Conservation (phyloP, 2,113 vertebrate species). For the Cyrtonyx montezumae region DNA sequence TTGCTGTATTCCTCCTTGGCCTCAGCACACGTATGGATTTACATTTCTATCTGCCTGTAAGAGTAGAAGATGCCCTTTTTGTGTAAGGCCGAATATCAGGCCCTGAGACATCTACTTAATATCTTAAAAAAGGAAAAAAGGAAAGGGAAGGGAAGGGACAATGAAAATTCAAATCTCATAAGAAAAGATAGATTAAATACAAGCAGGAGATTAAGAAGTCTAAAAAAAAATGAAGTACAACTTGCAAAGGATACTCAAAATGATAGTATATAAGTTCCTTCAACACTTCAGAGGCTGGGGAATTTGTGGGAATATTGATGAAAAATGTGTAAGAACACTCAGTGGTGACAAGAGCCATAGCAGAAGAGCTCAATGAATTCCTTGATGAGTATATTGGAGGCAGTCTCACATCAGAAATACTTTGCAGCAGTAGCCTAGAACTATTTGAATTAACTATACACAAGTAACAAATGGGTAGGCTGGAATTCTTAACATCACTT, state of each 20-base stretch:
- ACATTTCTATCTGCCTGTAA: not conserved
- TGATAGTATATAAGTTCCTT: not conserved
- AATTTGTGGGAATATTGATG: not conserved
- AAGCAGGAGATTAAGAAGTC: not conserved
- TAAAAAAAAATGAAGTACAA: slow-evolving; percentile 38
- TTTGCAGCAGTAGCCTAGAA: not conserved
- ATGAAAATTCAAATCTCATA: not conserved
- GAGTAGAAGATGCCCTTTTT: not conserved
- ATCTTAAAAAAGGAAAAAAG: no score
- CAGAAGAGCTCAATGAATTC: not conserved
- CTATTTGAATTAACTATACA: not conserved
- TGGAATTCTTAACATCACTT: not conserved
- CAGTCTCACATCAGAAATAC: not conserved
- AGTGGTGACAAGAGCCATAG: not conserved
- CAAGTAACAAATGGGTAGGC: not conserved
- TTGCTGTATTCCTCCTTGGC: not conserved
- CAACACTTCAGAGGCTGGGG: not conserved
- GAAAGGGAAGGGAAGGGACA: no score
- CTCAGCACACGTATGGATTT: not conserved
- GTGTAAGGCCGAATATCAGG: not conserved
- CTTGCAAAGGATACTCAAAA: not conserved
- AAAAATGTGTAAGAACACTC: not conserved
- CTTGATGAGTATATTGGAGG: not conserved
- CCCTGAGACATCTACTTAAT: not conserved
- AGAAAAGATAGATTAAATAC: not conserved